These are phyloP conservation scores for Chymomyza procnemis DNA, from an alignment of 2,888 invertebrate genomes.

Conservation along the genomic window DNA sequence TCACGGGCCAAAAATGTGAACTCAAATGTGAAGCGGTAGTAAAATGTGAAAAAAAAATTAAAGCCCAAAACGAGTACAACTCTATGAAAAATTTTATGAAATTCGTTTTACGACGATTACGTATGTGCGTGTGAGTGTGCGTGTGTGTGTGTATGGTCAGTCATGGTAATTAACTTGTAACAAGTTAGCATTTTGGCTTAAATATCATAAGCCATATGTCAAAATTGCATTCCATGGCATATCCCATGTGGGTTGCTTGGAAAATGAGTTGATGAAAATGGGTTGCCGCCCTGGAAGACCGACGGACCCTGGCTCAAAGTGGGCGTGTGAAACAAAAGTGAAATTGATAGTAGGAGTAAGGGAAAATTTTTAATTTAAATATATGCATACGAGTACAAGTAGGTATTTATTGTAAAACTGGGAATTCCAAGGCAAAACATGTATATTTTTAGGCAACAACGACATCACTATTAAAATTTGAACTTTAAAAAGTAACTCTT, in stretches of 20 bases:
- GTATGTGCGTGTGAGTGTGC: slow-evolving; percentile 5
- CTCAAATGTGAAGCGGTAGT: slow-evolving; percentile 56
- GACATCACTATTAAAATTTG: too few species aligned
- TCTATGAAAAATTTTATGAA: slow-evolving; percentile 46
- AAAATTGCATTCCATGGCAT: not conserved
- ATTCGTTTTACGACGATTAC: slow-evolving; percentile 37
- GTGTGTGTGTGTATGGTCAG: slow-evolving; percentile 47
- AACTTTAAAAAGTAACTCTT: too few species aligned
- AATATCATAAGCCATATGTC: not conserved
- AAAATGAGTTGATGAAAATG: not conserved
- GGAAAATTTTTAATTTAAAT: not conserved
- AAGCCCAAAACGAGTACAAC: not conserved
- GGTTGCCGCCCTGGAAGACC: not conserved
- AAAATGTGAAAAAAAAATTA: not conserved
- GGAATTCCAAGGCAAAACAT: too few species aligned
- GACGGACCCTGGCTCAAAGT: not conserved
- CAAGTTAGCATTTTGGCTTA: not conserved
- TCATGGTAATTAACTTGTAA: slow-evolving; percentile 56
- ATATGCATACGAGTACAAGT: not conserved
- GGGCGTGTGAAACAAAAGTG: not conserved
- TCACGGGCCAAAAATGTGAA: slow-evolving; percentile 71
- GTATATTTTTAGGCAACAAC: too few species aligned
- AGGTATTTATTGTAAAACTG: too few species aligned
- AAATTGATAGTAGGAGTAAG: not conserved
- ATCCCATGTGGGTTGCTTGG: not conserved